Evolutionary conservation across 2,113 vertebrate genomes (phyloP).

Genomic region (Cettia cetti): DNA sequence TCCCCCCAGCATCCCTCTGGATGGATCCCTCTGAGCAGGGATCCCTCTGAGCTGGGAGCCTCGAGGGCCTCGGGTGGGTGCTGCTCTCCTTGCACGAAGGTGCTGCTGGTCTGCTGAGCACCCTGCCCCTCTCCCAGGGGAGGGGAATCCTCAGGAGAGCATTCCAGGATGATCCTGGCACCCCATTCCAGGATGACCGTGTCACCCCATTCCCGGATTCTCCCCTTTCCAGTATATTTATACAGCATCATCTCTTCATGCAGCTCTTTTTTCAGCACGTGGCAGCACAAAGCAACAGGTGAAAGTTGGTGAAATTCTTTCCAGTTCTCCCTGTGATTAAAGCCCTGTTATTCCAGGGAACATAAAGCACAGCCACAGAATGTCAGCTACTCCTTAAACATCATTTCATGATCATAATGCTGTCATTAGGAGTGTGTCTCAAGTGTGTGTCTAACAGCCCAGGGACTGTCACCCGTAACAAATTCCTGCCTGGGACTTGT

Average conservation of each 20-base stretch:
- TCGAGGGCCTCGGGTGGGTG: not conserved
- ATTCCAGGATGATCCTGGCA: accelerated
- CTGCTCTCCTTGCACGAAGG: not conserved
- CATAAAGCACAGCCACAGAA: not conserved
- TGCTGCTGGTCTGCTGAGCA: not conserved
- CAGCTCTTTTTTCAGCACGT: not conserved
- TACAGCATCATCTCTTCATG: not conserved
- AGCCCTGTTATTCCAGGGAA: not conserved
- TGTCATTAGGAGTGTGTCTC: not conserved
- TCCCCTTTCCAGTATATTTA: not conserved
- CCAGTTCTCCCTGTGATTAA: not conserved
- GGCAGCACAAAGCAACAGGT: not conserved
- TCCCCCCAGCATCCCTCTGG: not conserved
- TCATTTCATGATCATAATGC: not conserved
- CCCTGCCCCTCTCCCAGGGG: not conserved
- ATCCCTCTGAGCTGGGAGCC: too few species aligned
- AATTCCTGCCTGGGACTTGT: not conserved
- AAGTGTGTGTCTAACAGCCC: not conserved
- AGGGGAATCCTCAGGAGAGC: too few species aligned
- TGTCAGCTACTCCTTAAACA: not conserved
- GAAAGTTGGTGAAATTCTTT: not conserved
- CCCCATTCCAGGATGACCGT: too few species aligned
- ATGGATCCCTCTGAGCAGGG: accelerated
- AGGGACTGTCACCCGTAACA: not conserved
- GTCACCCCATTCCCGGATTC: accelerated